phyloP scores from a whole-genome alignment of 2,888 invertebrate genomes.

The Helicoverpa assulta region DNA sequence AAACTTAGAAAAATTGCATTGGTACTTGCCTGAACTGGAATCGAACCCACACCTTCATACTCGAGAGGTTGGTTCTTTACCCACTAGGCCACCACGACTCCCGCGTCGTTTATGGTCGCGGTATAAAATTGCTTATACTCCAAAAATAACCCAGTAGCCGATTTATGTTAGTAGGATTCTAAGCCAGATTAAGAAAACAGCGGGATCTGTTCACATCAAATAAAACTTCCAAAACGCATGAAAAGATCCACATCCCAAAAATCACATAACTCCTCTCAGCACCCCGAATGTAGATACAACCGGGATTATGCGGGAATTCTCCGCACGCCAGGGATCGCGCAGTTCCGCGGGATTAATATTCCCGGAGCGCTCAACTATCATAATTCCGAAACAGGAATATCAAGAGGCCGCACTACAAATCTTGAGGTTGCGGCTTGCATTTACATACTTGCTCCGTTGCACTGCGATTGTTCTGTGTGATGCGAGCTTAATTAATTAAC shows the following conservation, averaged over 20 bases:
- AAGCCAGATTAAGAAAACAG: not conserved
- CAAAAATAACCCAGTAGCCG: no score
- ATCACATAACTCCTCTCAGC: conserved; percentile 47
- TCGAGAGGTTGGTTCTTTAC: no score
- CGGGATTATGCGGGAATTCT: conserved; percentile 60
- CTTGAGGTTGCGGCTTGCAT: conserved; percentile 73
- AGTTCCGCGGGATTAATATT: conserved; percentile 78
- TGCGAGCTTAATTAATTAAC: conserved; percentile 55
- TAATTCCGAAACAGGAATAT: conserved; percentile 80
- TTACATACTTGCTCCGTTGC: conserved; percentile 58
- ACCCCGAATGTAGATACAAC: conserved; percentile 51
- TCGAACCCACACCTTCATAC: no score
- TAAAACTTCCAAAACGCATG: not conserved
- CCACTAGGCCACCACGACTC: no score
- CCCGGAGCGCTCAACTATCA: conserved; percentile 74
- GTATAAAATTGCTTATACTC: no score
- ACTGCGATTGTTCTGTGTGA: conserved; percentile 52
- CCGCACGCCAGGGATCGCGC: conserved; percentile 56
- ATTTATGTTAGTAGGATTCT: not conserved
- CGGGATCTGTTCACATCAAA: not conserved
- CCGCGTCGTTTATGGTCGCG: no score
- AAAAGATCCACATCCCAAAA: conserved; percentile 23
- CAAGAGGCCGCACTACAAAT: conserved; percentile 79
- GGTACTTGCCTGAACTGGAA: no score
- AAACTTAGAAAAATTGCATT: no score